Percentiles rank a stretch among this genome's conserved stretches.
These are phyloP conservation scores for Formica selysi DNA, from an alignment of 1,140 invertebrate genomes.

Conservation along the genomic window DNA sequence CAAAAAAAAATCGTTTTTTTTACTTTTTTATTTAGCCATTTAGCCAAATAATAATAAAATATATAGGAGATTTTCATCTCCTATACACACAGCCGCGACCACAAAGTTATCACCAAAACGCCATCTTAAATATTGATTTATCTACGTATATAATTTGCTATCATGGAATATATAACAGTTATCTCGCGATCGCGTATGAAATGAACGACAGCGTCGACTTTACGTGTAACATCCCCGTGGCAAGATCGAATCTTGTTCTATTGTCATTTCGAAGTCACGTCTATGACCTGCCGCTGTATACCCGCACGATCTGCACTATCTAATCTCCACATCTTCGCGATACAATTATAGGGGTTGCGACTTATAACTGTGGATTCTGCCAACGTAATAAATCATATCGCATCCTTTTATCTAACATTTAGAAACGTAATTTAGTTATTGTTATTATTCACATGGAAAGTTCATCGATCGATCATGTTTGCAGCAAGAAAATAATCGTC, in stretches of 20 bases:
- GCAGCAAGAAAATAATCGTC: too few species aligned
- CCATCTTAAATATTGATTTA: slow-evolving; percentile 33
- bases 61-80: neutral
- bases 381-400: slow-evolving; percentile 28
- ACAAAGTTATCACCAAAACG: neutral
- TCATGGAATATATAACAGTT: neutral
- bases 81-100: neutral
- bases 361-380: slow-evolving; percentile 1
- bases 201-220: slow-evolving; percentile 47
- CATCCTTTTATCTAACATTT: neutral
- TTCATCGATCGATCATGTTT: neutral
- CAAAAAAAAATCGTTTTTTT: too few species aligned
- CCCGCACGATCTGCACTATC: slow-evolving; percentile 43
- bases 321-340: slow-evolving; percentile 37
- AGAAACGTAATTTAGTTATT: neutral
- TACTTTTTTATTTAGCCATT: neutral
- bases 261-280: slow-evolving; percentile 61
- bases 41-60: too few species aligned
- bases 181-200: slow-evolving; percentile 44
- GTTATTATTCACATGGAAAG: neutral
- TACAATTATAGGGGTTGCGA: neutral
- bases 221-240: slow-evolving; percentile 18
- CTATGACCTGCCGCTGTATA: slow-evolving; percentile 20
- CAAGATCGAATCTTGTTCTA: slow-evolving; percentile 54
- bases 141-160: neutral